Conservation (phyloP, 1,140 invertebrate genomes). For the Vanessa atalanta region DNA sequence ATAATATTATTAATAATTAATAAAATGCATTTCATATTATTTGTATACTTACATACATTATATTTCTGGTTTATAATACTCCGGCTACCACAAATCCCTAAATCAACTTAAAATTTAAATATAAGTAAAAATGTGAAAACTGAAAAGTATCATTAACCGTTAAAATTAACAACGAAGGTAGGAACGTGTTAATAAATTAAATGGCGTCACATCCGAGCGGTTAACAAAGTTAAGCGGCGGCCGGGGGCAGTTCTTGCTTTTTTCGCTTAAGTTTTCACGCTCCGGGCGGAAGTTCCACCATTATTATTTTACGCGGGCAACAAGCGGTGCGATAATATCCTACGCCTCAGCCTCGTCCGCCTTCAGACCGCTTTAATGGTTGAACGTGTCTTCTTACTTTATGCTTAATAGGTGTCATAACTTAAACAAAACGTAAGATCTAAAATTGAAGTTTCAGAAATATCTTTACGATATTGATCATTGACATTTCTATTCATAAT, state of each 20-base stretch:
- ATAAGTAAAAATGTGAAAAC: slow-evolving; percentile 41
- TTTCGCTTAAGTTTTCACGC: slow-evolving; percentile 77
- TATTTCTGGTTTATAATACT: too few species aligned
- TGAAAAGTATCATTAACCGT: slow-evolving; percentile 63
- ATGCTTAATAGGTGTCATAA: slow-evolving; percentile 78
- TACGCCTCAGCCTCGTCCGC: slow-evolving; percentile 58
- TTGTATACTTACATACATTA: too few species aligned
- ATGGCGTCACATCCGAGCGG: slow-evolving; percentile 72
- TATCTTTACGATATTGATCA: slow-evolving; percentile 18
- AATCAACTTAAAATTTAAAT: too few species aligned
- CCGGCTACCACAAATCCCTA: too few species aligned
- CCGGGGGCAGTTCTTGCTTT: slow-evolving; percentile 65
- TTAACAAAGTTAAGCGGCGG: slow-evolving; percentile 67
- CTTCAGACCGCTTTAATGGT: slow-evolving; percentile 67
- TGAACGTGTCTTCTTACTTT: slow-evolving; percentile 77
- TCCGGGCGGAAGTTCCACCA: slow-evolving; percentile 79
- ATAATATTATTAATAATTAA: too few species aligned
- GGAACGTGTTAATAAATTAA: slow-evolving; percentile 79
- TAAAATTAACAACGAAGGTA: slow-evolving; percentile 56
- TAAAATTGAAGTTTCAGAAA: slow-evolving; percentile 50
- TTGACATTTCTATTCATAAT: neutral
- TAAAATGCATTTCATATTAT: too few species aligned
- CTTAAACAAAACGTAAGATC: slow-evolving; percentile 72
- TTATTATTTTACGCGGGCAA: slow-evolving; percentile 82
- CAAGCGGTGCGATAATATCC: slow-evolving; percentile 82